phyloP scores from a whole-genome alignment of 2,888 invertebrate species.

The Penaeus monodon region DNA sequence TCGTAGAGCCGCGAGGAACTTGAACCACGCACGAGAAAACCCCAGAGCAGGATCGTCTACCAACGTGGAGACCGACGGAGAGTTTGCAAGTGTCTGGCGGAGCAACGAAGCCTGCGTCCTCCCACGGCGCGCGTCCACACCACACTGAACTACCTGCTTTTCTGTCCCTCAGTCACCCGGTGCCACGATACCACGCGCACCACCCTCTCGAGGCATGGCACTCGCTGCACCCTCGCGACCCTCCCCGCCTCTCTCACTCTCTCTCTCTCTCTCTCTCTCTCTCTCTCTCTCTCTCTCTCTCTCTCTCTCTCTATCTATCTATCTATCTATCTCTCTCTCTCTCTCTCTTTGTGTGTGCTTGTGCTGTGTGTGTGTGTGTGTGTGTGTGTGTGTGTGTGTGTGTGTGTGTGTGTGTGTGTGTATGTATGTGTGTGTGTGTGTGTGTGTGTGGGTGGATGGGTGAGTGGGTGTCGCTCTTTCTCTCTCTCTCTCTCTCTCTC shows the following conservation, averaged over 20 bases:
- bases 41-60: not conserved
- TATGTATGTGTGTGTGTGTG: not conserved
- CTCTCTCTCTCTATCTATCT: not conserved
- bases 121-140: constrained; percentile 8
- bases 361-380: not conserved
- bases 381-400: not conserved
- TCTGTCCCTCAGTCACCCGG: not conserved
- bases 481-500: no score
- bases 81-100: not conserved
- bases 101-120: not conserved
- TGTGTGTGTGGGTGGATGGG: no score
- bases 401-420: not conserved
- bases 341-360: not conserved
- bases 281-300: not conserved
- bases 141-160: constrained; percentile 24
- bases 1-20: not conserved
- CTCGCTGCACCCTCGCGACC: not conserved
- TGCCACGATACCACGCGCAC: constrained; percentile 4
- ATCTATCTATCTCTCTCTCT: not conserved
- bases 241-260: constrained; percentile 16
- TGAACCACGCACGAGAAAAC: no score
- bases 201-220: not conserved
- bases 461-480: no score
- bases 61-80: not conserved
- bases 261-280: constrained; percentile 27